Evolutionary conservation across 2,888 invertebrate species (phyloP).

Genomic region (Eupithecia exiguata): DNA sequence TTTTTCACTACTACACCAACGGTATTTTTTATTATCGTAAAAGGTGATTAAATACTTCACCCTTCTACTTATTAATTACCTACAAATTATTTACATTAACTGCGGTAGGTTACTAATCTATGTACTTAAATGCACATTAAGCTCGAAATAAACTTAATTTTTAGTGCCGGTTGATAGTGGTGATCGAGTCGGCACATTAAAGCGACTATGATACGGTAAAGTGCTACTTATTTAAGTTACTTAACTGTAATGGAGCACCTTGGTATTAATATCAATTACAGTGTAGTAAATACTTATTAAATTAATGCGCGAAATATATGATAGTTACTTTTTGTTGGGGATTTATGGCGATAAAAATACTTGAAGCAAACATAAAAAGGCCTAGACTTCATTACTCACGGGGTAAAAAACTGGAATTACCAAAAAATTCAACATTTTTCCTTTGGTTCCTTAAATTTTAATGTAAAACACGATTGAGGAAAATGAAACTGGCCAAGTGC

Average conservation of each 20-base stretch:
- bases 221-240: conserved; percentile 72
- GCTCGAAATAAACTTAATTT: conserved; percentile 41
- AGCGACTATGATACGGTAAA: conserved; percentile 64
- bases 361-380: too few species aligned
- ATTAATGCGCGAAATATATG: neutral
- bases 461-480: too few species aligned
- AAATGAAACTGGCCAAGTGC: too few species aligned
- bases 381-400: too few species aligned
- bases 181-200: conserved; percentile 45
- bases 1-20: too few species aligned
- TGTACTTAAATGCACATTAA: conserved; percentile 19
- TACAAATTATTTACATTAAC: neutral
- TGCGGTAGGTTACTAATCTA: conserved; percentile 22
- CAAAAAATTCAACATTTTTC: too few species aligned
- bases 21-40: too few species aligned
- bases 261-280: conserved; percentile 59
- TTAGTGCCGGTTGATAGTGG: conserved; percentile 39
- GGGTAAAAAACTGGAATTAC: too few species aligned
- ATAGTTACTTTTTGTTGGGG: neutral
- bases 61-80: neutral
- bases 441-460: too few species aligned
- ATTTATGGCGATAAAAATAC: too few species aligned
- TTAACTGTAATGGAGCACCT: conserved; percentile 61
- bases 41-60: neutral
- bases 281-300: conserved; percentile 31